phyloP scores from a whole-genome alignment of 1,140 invertebrate genomes.

The Phenacoccus solenopsis region DNA sequence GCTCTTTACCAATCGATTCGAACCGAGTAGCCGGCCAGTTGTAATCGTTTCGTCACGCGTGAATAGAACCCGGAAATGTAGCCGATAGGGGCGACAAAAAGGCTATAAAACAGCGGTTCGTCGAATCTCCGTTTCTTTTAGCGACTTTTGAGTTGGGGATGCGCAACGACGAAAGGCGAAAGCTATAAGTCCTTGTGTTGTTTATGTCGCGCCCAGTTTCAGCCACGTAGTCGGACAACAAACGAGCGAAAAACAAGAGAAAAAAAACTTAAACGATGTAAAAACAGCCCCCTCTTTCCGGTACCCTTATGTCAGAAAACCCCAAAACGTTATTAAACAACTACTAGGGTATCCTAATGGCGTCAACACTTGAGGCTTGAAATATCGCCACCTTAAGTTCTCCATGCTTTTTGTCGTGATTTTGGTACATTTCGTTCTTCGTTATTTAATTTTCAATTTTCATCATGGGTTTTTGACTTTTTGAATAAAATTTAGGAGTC shows the following conservation, averaged over 20 bases:
- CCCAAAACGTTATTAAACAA: not conserved
- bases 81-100: conserved; percentile 3
- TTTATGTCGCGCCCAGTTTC: no score
- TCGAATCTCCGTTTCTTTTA: not conserved
- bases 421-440: no score
- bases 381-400: no score
- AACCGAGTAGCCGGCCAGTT: no score
- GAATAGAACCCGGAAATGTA: conserved; percentile 8
- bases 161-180: not conserved
- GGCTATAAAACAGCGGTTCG: not conserved
- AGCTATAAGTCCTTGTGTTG: not conserved
- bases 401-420: no score
- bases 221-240: no score
- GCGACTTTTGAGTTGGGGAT: not conserved
- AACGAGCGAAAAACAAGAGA: not conserved
- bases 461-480: no score
- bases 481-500: no score
- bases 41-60: conserved; percentile 16
- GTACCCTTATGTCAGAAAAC: not conserved
- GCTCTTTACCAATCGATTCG: no score
- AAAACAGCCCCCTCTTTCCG: not conserved
- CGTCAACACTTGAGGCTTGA: no score
- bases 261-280: not conserved
- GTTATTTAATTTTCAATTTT: no score
- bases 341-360: no score